A percentile compares a stretch with the other conserved stretches of the same genome.
phyloP scores from a whole-genome alignment of 2,888 invertebrate species.

The Hydropsyche betteni region DNA sequence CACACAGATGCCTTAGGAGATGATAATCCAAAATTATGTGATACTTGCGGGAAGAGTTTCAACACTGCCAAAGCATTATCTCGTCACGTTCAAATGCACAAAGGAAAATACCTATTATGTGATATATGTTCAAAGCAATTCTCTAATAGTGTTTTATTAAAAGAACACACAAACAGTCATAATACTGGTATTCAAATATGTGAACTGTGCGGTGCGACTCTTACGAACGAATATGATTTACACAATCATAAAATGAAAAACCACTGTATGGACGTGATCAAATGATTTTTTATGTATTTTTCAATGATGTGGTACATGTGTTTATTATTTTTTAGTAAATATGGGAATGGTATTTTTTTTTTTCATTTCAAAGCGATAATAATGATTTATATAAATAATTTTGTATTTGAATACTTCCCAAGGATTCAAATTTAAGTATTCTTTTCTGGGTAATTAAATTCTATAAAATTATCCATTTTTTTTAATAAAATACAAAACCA shows the following conservation, averaged over 20 bases:
- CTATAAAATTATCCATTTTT: no score
- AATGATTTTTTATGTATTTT: neutral
- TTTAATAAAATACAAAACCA: neutral
- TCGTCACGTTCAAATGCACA: slow-evolving; percentile 56
- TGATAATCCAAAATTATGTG: slow-evolving; percentile 59
- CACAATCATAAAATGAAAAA: slow-evolving; percentile 42
- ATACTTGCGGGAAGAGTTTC: slow-evolving; percentile 62
- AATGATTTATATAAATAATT: no score
- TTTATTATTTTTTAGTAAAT: neutral
- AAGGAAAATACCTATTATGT: slow-evolving; percentile 54
- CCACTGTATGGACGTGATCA: slow-evolving; percentile 1
- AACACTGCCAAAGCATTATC: slow-evolving; percentile 57
- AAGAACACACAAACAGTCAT: slow-evolving; percentile 55
- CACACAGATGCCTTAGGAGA: slow-evolving; percentile 57
- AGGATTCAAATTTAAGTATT: no score
- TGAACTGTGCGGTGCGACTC: slow-evolving; percentile 59
- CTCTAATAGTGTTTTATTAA: slow-evolving; percentile 53
- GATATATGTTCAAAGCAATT: slow-evolving; percentile 57
- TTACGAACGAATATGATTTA: slow-evolving; percentile 43
- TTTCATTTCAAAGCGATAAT: no score
- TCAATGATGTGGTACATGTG: neutral
- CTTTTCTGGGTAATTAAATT: no score
- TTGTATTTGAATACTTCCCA: no score
- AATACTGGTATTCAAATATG: slow-evolving; percentile 58
- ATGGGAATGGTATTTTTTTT: no score